These are phyloP conservation scores for Lissocephala sabroskyi DNA, from an alignment of 2,888 invertebrate genomes.

Conservation along the genomic window DNA sequence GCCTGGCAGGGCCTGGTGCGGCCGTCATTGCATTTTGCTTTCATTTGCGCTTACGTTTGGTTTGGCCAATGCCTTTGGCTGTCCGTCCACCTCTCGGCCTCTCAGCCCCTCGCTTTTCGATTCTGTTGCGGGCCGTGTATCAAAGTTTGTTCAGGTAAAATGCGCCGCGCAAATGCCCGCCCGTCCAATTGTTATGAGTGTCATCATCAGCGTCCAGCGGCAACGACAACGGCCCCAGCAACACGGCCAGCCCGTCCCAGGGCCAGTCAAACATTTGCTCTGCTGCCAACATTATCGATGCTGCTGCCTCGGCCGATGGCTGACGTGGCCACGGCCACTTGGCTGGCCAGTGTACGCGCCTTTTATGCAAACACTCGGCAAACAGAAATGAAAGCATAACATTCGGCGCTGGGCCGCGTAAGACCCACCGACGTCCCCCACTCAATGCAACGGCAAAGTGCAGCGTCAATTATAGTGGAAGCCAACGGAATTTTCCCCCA, in stretches of 20 bases:
- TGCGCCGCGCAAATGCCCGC: constrained; percentile 32
- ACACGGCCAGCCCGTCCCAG: constrained; percentile 11
- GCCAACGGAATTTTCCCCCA: no score
- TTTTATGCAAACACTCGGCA: constrained; percentile 56
- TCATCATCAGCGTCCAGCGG: constrained; percentile 44
- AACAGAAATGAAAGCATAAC: constrained; percentile 62
- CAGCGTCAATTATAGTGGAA: no score
- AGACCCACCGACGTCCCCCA: no score
- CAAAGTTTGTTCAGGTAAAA: constrained; percentile 65
- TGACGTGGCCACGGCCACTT: constrained; percentile 2
- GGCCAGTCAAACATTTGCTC: neutral
- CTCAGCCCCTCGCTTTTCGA: neutral
- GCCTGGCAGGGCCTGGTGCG: constrained; percentile 17
- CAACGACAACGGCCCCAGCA: constrained; percentile 4
- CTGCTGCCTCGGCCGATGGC: constrained; percentile 16
- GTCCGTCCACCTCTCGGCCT: neutral
- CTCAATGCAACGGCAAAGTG: no score
- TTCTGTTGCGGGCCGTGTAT: constrained; percentile 32
- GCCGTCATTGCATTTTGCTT: constrained; percentile 50
- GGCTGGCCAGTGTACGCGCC: constrained; percentile 37
- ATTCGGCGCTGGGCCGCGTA: constrained; percentile 24
- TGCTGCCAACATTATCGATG: constrained; percentile 47
- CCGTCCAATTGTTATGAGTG: constrained; percentile 53
- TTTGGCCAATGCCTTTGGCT: constrained; percentile 45
- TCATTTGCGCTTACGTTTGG: constrained; percentile 54